These are phyloP conservation scores for Myopa testacea DNA, from an alignment of 2,888 invertebrate species.

Conservation along the genomic window DNA sequence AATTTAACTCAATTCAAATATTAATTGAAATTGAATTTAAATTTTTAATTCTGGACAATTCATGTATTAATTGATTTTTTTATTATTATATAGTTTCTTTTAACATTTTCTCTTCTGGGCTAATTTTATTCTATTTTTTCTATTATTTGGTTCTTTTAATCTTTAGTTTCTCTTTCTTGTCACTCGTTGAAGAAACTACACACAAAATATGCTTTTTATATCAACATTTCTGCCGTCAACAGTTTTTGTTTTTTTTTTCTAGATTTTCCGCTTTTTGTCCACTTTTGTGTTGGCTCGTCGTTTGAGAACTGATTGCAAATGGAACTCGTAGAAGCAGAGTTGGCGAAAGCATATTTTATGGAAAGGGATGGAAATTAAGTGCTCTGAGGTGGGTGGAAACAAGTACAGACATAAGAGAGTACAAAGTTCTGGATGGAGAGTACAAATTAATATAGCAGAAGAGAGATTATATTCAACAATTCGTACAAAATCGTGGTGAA, in stretches of 20 bases:
- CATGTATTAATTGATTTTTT: background rate
- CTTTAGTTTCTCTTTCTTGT: background rate
- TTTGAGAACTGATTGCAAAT: background rate
- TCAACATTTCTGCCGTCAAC: background rate
- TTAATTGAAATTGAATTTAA: background rate
- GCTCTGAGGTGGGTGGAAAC: background rate
- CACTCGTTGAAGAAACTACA: background rate
- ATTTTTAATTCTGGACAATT: too few relatives aligned
- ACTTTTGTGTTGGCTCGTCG: background rate
- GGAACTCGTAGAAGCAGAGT: background rate
- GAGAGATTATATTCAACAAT: too few relatives aligned
- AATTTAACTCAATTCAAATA: background rate
- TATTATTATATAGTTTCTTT: background rate
- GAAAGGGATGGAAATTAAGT: background rate
- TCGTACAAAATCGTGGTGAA: too few relatives aligned
- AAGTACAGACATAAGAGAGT: background rate
- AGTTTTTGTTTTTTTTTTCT: background rate
- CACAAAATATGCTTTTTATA: background rate
- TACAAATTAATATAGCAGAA: too few relatives aligned
- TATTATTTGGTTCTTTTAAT: background rate
- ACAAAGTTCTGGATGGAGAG: background rate
- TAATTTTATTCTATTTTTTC: background rate
- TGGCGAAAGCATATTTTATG: background rate
- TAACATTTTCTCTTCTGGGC: background rate
- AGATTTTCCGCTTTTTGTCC: background rate